Conservation (phyloP, 1,140 invertebrate genomes). For the Zaprionus tsacasi region DNA sequence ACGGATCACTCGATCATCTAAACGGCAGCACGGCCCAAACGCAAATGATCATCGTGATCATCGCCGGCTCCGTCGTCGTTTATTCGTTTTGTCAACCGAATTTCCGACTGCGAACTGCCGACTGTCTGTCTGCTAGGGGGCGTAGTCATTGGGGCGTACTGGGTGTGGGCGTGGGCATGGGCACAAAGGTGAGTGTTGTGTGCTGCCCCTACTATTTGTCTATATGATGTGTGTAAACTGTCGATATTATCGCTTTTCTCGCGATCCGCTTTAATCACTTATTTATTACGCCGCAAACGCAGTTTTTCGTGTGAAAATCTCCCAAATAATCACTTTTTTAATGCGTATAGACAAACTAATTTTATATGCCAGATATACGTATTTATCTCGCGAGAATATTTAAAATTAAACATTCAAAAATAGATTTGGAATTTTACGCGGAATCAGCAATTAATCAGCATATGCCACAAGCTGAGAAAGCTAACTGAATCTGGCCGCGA, state of each 20-base stretch:
- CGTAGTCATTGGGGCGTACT: slow-evolving; percentile 2
- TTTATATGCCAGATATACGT: not conserved
- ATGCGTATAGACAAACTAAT: not conserved
- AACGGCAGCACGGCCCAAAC: slow-evolving; percentile 49
- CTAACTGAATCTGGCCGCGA: not conserved
- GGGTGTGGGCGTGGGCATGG: slow-evolving; percentile 5
- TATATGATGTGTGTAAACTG: not conserved
- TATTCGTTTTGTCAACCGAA: slow-evolving; percentile 51
- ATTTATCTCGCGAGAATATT: not conserved
- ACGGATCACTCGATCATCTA: slow-evolving; percentile 31
- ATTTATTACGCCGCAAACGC: slow-evolving; percentile 47
- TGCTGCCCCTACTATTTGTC: not conserved
- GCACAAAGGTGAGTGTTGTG: slow-evolving; percentile 18
- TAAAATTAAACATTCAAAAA: slow-evolving; percentile 19
- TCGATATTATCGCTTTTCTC: slow-evolving; percentile 13
- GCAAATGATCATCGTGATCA: slow-evolving; percentile 48
- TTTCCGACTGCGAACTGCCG: slow-evolving; percentile 10
- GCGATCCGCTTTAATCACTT: slow-evolving; percentile 53
- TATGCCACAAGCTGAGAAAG: slow-evolving; percentile 1
- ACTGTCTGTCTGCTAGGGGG: slow-evolving; percentile 8
- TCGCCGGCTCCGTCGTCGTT: slow-evolving; percentile 15
- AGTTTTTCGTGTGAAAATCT: slow-evolving; percentile 41
- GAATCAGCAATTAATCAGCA: slow-evolving; percentile 18
- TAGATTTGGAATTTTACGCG: slow-evolving; percentile 1
- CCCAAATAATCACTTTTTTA: slow-evolving; percentile 14